Evolutionary conservation across 2,797 vertebrate genomes (phyloP).

Genomic region (Tachyglossus aculeatus): DNA sequence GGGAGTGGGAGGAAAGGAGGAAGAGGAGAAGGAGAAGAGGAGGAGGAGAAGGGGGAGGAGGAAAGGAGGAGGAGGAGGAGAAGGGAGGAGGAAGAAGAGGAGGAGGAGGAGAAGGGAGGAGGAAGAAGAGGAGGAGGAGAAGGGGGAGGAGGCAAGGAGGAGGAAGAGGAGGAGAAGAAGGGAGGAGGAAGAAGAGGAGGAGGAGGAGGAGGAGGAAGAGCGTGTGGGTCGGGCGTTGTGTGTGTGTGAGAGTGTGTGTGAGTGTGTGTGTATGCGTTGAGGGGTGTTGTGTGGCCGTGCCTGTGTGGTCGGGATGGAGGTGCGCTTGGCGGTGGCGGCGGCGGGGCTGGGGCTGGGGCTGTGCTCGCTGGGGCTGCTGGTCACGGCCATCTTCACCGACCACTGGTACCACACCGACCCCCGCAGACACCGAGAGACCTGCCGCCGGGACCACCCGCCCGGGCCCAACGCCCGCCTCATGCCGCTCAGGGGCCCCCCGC

Average conservation of each 20-base stretch:
- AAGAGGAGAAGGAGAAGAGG: neutral
- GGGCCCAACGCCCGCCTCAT: constrained; percentile 85
- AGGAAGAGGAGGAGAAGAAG: no score
- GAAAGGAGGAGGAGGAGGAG: neutral
- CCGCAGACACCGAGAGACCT: constrained; percentile 83
- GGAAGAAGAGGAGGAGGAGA: no score
- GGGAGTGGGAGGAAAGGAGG: no score
- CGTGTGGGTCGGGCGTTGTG: no score
- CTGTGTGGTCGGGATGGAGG: constrained; percentile 72
- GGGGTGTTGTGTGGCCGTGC: no score
- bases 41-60: neutral
- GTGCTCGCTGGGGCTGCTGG: constrained; percentile 81
- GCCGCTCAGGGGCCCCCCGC: constrained; percentile 75
- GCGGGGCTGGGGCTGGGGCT: constrained; percentile 81
- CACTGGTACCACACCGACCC: constrained; percentile 89
- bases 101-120: no score
- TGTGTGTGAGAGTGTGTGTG: no score
- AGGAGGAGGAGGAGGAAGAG: no score
- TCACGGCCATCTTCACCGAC: constrained; percentile 83
- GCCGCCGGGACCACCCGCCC: constrained; percentile 81
- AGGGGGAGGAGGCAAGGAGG: no score
- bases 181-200: no score
- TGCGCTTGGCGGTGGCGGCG: constrained; percentile 77
- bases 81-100: no score
- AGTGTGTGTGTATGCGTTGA: no score